Conservation (phyloP, 2,888 invertebrate species). For the Lampropteryx suffumata region DNA sequence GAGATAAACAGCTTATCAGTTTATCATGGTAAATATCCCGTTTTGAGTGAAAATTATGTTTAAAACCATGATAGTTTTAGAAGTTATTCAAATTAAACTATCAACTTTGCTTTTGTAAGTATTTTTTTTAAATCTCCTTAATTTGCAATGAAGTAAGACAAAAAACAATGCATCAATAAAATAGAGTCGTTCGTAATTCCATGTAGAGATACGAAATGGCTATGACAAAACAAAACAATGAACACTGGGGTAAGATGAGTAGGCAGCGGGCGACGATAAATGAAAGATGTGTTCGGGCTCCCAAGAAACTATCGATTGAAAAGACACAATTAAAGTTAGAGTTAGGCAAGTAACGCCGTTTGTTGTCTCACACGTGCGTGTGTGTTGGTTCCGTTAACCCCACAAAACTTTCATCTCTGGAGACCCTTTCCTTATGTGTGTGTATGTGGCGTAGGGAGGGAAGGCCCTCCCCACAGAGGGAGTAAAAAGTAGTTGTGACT, state of each 20-base stretch:
- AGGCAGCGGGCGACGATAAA: slow-evolving; percentile 45
- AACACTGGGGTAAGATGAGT: slow-evolving; percentile 37
- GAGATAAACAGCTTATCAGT: too few species aligned
- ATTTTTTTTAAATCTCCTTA: too few species aligned
- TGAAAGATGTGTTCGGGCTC: slow-evolving; percentile 53
- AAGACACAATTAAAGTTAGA: slow-evolving; percentile 82
- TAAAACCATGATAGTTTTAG: too few species aligned
- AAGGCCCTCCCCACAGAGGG: slow-evolving; percentile 70
- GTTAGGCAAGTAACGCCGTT: slow-evolving; percentile 77
- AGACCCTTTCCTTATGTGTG: slow-evolving; percentile 58
- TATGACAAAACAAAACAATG: slow-evolving; percentile 42
- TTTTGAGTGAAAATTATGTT: too few species aligned
- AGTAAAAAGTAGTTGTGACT: slow-evolving; percentile 81
- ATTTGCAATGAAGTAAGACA: too few species aligned
- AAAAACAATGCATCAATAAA: too few species aligned
- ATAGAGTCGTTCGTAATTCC: slow-evolving; percentile 20
- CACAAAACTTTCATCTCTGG: slow-evolving; percentile 81
- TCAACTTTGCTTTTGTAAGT: too few species aligned
- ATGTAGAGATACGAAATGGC: slow-evolving; percentile 38
- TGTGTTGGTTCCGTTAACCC: slow-evolving; percentile 76
- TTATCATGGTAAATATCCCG: too few species aligned
- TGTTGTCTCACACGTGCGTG: slow-evolving; percentile 74
- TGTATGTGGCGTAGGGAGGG: slow-evolving; percentile 52
- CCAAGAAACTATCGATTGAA: slow-evolving; percentile 77
- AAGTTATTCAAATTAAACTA: too few species aligned